Evolutionary conservation across 2,888 invertebrate species (phyloP).

Genomic region (Ommatoiulus sabulosus): DNA sequence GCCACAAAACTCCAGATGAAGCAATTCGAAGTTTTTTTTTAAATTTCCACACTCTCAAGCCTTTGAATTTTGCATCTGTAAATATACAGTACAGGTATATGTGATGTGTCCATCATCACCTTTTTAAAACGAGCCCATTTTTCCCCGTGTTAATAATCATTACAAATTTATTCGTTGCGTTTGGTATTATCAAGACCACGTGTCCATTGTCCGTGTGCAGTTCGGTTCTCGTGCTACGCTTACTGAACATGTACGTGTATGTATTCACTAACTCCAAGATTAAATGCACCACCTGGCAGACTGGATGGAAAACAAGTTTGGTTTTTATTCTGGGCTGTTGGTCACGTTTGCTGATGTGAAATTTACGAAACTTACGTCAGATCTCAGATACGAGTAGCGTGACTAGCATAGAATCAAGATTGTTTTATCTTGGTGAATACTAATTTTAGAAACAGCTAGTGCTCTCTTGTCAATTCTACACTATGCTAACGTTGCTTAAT

Average conservation of each 20-base stretch:
- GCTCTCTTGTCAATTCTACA: too few relatives aligned
- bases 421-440: too few relatives aligned
- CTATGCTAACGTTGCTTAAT: too few relatives aligned
- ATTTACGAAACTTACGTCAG: too few relatives aligned
- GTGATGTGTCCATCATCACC: background rate
- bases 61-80: background rate
- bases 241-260: background rate
- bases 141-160: background rate
- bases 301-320: background rate
- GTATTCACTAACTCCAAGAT: background rate
- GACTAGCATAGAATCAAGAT: too few relatives aligned
- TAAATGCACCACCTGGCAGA: slow-evolving; percentile 35
- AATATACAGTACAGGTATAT: too few relatives aligned
- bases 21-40: background rate
- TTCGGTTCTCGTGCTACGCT: background rate
- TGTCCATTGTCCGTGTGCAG: background rate
- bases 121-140: background rate
- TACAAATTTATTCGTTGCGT: background rate
- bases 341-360: too few relatives aligned
- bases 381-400: too few relatives aligned
- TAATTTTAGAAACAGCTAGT: too few relatives aligned
- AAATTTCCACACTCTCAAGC: background rate
- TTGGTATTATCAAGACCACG: background rate
- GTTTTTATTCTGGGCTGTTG: background rate
- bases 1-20: background rate